Evolutionary conservation across 2,888 invertebrate species (phyloP), one percentile per base, ranked within the genome.

Genomic region (Melitaea athalia): DNA sequence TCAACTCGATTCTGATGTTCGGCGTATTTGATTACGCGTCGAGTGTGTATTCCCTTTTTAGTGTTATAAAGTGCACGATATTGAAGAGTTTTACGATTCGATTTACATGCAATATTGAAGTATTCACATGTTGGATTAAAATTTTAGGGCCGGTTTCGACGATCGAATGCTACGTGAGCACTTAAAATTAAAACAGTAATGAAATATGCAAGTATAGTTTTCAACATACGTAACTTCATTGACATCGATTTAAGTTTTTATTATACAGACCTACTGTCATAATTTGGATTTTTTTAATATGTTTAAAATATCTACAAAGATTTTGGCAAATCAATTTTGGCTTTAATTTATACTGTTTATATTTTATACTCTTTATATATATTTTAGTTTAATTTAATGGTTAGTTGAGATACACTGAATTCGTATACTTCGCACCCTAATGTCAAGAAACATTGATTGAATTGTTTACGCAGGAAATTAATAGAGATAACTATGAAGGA

Each of bases 1-100:
- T 89, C 83, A 82, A 85, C 83, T 85, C 81, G 74, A 83, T 77
- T 81, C 87, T 87, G 88, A 87, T 85, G 87, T 85, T 83, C 81
- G 81, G 81, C 82, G 82, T 88, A 90, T 91, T 92, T 92, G 91
- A 91, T 92, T 91, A 85, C 83, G 85, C 85, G 75, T 77, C 78
- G 82, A 85, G 85, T 87, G 85, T 87, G 84, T 87, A 86, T 87
- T 85, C 85, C 81, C 85, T 82, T 86, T 89, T 85, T 68, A 70
- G 72, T 69, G 68, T 70, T 68, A 86, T 90, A 90, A 88, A 90
- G 81, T 80, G 88, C 81, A 85, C 85, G 83, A 83, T 87, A 89
- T 89, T 88, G 89, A 80, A 83, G 76, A 82, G 77, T 86, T 89
- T 89, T 88, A 86, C 81, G 83, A 82, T 82, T 80, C 83, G 81